A percentile compares a stretch with the other conserved stretches of the same genome.
Evolutionary conservation across 2,888 invertebrate genomes (phyloP).

Genomic region (Steinernema hermaphroditum): DNA sequence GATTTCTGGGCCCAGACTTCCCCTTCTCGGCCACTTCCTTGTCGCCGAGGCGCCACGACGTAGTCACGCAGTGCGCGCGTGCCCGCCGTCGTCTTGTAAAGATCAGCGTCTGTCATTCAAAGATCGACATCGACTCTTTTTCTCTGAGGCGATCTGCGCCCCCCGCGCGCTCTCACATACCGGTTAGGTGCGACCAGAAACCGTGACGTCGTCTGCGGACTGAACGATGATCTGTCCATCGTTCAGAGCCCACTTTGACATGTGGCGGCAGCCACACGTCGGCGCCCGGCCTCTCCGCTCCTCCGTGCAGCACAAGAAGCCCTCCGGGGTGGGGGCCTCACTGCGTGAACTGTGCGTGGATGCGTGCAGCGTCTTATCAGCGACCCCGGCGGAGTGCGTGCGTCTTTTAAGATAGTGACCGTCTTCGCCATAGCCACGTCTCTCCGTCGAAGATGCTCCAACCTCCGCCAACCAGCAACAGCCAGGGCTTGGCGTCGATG

Average conservation of each 20-base stretch:
- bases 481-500: background rate
- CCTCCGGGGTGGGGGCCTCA: background rate
- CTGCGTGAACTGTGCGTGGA: conserved; percentile 24
- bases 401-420: conserved; percentile 2
- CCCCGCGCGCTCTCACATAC: background rate
- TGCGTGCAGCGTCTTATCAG: conserved; percentile 25
- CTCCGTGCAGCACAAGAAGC: too few species aligned
- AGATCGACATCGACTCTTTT: background rate
- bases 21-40: too few species aligned
- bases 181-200: background rate
- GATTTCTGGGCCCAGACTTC: too few species aligned
- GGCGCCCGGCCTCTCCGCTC: too few species aligned
- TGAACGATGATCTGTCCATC: conserved; percentile 27
- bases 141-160: background rate
- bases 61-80: background rate
- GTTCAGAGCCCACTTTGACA: conserved; percentile 1
- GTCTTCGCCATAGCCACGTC: background rate
- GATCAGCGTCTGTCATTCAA: conserved; percentile 31
- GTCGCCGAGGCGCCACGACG: background rate
- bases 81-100: conserved; percentile 1
- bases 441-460: conserved; percentile 12
- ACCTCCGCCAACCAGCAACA: background rate
- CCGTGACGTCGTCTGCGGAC: conserved; percentile 14
- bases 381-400: conserved; percentile 8
- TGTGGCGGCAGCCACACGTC: background rate